Base-by-base conservation (phyloP, 2,888 invertebrate genomes). In the Drosophila paramelanica region DNA sequence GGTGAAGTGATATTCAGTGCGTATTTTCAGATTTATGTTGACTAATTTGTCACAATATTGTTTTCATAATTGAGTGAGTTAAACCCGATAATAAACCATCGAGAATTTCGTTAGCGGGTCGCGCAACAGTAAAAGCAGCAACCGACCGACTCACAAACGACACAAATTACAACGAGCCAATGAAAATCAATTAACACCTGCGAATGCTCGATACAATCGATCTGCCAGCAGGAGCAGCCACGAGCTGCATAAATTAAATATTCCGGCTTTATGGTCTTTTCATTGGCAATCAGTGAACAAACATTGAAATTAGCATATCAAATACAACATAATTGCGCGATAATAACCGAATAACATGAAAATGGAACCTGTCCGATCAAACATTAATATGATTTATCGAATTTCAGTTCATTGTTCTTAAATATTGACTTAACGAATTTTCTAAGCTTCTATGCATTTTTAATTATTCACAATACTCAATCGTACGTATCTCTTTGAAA, bases 321-420 rank as follows among this genome's bases (percentile, higher is more conserved):
- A 89, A 90, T 76, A 88, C 85, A 89, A 85, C 90, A 89, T 89
- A 89, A 89, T 91, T 90, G 89, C 89, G 73, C 83, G 89, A 87
- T 91, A 89, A 89, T 88, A 81, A 66, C 50, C 50, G 36, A 60
- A 64, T 33, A 72, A 65, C 58, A 81, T 62, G 52, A 73, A 73
- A 68, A 53, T 13, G 10, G 73, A 78, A 76, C 73, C 73, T 42
- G 78, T 78, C 73, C 31, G 38, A 38, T 51, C 42, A 20, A 47
- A 25, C 33, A 4, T 33, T 14, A 41, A 25, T 42, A 58, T 52
- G 53, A 50, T 73, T 42, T 39, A 74, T 68, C 31, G 33, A 43
- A 23, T 53, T 53, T 47, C 36, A 43, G 36, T 59, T 38, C 17
- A 53, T 59, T 68, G 23, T 49, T 31, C 49, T 36, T 3, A 27